Evolutionary conservation across 2,888 invertebrate genomes (phyloP), one percentile per base, ranked within the genome.

Genomic region (Hypselothyrea guttata): DNA sequence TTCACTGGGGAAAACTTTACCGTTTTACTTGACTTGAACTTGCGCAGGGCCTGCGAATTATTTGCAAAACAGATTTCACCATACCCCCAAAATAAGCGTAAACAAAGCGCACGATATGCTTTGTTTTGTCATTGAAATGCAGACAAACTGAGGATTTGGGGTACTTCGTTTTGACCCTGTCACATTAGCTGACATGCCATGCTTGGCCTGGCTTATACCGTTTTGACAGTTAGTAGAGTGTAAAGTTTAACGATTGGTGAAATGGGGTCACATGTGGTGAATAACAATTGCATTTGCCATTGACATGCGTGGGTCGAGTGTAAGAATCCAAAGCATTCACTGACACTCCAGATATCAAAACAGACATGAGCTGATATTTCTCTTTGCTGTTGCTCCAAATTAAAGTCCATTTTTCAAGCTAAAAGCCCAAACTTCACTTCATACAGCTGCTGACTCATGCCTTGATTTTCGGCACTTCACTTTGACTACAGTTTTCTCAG

Each of bases 221-320:
- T 41, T 48, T 46, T 54, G 56, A 64, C 65, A 79, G 81, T 79
- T 83, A 86, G 59, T 83, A 85, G 85, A 85, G 85, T 83, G 77
- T 85, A 72, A 86, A 84, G 83, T 79, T 84, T 85, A 82, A 86
- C 77, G 83, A 76, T 72, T 70, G 72, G 67, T 71, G 67, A 72
- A 84, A 79, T 74, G 81, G 65, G 81, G 81, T 71, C 76, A 79
- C 56, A 61, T 65, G 58, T 40, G 42, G 47, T 48, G 47, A 16
- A 35, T 44, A 41, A 11, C 9, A n/a, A 22, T 37, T 22, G 22
- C 22, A 22, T 22, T 22, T 22, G 22, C 28, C 51, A 42, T 49
- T 37, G 8, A n/a, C 35, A 15, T 45, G 47, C 37, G 60, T 66
- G 54, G 65, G 66, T 35, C 30, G 11, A 3, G 4, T 11, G 35